Evolutionary conservation across 2,888 invertebrate species (phyloP).

Genomic region (Amaurobius ferox): DNA sequence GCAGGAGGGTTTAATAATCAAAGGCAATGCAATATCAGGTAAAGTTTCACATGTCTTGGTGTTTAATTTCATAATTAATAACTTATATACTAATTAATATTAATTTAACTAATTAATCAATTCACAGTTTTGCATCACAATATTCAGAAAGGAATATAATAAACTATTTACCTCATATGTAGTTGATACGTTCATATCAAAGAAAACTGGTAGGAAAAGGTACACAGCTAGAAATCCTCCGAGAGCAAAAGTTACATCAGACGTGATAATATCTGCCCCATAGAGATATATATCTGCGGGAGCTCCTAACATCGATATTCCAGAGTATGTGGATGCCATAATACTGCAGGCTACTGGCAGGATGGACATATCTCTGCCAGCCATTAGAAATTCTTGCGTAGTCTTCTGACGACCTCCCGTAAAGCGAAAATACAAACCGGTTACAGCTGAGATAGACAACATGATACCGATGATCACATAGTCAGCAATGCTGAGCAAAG

Average conservation of each 20-base stretch:
- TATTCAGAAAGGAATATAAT: not conserved
- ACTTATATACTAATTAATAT: too few relatives aligned
- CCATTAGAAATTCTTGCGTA: slow-evolving; percentile 83
- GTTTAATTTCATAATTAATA: too few relatives aligned
- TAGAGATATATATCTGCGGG: slow-evolving; percentile 90
- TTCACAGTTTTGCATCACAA: too few relatives aligned
- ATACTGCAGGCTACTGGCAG: slow-evolving; percentile 90
- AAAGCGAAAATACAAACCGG: slow-evolving; percentile 90
- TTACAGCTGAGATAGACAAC: slow-evolving; percentile 18
- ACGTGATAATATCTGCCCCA: slow-evolving; percentile 87
- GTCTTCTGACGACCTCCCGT: slow-evolving; percentile 92
- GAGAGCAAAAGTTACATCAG: slow-evolving; percentile 86
- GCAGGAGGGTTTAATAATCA: too few relatives aligned
- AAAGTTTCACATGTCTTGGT: too few relatives aligned
- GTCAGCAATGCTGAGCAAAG: not conserved
- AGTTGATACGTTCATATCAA: slow-evolving; percentile 87
- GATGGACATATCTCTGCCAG: slow-evolving; percentile 87
- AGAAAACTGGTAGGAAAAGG: slow-evolving; percentile 90
- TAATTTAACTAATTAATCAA: too few relatives aligned
- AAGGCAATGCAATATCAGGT: too few relatives aligned
- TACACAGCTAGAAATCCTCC: slow-evolving; percentile 87
- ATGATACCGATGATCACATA: slow-evolving; percentile 23
- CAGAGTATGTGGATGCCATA: slow-evolving; percentile 95
- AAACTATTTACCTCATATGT: slow-evolving; percentile 78
- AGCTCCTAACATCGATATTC: slow-evolving; percentile 85